Percentiles rank a stretch among this genome's conserved stretches.
phyloP scores from a whole-genome alignment of 1,140 invertebrate genomes.

The Steinernema khuongi region DNA sequence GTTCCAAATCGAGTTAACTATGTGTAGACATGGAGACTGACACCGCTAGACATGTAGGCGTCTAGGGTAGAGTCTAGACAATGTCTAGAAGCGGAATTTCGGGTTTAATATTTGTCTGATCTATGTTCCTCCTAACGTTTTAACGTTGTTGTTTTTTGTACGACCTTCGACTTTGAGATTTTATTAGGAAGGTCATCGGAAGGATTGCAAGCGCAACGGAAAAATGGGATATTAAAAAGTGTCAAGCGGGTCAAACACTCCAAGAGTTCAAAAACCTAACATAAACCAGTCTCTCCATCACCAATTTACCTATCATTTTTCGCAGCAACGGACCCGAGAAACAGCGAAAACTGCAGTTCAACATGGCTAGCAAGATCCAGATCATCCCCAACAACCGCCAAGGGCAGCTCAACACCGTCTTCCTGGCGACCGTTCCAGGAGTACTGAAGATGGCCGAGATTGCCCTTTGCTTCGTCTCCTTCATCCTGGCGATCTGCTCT shows the following conservation, averaged over 20 bases:
- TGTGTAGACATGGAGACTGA: too few species aligned
- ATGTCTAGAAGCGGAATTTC: too few species aligned
- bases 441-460: constrained; percentile 57
- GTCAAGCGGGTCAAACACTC: background rate
- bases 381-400: constrained; percentile 53
- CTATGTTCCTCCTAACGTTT: background rate
- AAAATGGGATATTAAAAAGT: background rate
- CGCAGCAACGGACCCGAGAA: constrained; percentile 14
- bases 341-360: constrained; percentile 41
- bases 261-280: background rate
- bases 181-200: background rate
- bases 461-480: constrained; percentile 53
- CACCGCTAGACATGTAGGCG: too few species aligned
- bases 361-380: constrained; percentile 41
- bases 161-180: background rate
- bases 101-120: background rate
- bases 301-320: too few species aligned
- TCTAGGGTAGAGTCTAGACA: too few species aligned
- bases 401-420: constrained; percentile 55
- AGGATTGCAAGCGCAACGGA: background rate
- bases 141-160: too few species aligned
- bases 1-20: background rate
- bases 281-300: background rate
- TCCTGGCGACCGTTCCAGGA: constrained; percentile 49
- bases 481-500: constrained; percentile 55